Percentiles rank a stretch among this genome's conserved stretches.
phyloP scores from a whole-genome alignment of 30 jellyfish, hydroid and myxozoan genomes.

The Hydractinia echinata region DNA sequence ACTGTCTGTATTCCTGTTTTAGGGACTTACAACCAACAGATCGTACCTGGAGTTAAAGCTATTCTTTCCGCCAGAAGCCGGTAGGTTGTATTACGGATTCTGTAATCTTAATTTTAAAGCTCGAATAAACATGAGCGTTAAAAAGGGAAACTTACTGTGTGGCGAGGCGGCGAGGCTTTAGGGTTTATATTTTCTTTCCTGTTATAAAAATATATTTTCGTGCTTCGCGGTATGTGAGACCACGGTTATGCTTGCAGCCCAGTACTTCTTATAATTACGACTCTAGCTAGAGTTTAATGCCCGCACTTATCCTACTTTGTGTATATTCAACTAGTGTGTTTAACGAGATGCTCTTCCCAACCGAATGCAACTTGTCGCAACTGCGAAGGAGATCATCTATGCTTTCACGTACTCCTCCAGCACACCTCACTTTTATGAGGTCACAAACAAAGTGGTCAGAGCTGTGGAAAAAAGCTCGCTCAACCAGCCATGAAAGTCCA shows the following conservation, averaged over 20 bases:
- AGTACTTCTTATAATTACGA: too few species aligned
- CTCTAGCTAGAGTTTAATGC: too few species aligned
- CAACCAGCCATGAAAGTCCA: not conserved
- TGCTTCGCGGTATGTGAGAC: too few species aligned
- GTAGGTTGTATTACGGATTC: constrained; percentile 22
- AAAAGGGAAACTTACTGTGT: too few species aligned
- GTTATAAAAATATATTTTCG: too few species aligned
- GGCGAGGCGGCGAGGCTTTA: too few species aligned
- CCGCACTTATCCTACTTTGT: too few species aligned
- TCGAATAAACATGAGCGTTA: too few species aligned
- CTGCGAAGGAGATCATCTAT: constrained; percentile 9
- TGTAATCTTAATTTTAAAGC: too few species aligned
- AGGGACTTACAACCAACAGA: constrained; percentile 55
- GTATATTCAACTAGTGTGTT: constrained; percentile 50
- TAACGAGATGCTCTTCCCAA: constrained; percentile 52
- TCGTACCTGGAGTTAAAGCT: constrained; percentile 89
- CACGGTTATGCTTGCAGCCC: too few species aligned
- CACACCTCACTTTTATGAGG: constrained; percentile 17
- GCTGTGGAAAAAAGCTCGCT: constrained; percentile 26
- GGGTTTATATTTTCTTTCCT: too few species aligned
- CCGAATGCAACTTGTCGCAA: not conserved
- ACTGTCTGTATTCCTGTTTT: not conserved
- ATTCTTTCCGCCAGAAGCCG: constrained; percentile 87
- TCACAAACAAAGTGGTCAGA: constrained; percentile 33
- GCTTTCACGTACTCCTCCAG: constrained; percentile 16